Percentiles rank a stretch among this genome's conserved stretches.
phyloP scores from a whole-genome alignment of 2,113 vertebrate genomes.

The Laticauda laticaudata region DNA sequence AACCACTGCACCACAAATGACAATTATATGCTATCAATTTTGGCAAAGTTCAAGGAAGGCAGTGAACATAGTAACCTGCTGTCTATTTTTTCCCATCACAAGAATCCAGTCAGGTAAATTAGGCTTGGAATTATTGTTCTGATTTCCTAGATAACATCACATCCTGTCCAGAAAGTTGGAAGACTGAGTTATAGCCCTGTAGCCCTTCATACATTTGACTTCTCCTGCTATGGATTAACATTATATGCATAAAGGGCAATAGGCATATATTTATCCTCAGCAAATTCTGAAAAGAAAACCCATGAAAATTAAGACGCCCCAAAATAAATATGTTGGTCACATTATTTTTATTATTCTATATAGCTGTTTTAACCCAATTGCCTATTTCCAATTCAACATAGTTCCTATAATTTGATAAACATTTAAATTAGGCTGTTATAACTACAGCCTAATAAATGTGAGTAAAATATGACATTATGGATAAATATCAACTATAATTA shows the following conservation, averaged over 20 bases:
- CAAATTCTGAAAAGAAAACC: neutral
- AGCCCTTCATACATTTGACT: neutral
- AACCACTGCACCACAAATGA: neutral
- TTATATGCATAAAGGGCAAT: neutral
- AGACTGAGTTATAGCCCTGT: neutral
- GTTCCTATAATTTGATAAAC: neutral
- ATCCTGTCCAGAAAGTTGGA: neutral
- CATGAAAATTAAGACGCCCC: neutral
- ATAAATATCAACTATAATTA: neutral
- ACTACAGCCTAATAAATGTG: neutral
- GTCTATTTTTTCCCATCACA: neutral
- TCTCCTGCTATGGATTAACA: neutral
- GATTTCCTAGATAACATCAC: neutral
- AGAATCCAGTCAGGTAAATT: neutral
- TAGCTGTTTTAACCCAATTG: neutral
- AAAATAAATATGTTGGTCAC: neutral
- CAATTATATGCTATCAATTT: neutral
- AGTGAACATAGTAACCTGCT: neutral
- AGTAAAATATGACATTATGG: neutral
- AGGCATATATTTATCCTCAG: neutral
- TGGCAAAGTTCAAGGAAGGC: neutral
- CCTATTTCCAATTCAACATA: neutral
- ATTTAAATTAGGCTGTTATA: neutral
- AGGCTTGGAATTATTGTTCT: neutral
- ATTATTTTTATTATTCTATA: neutral